These are phyloP conservation scores for Gortyna flavago DNA, from an alignment of 2,888 invertebrate genomes.

Conservation along the genomic window DNA sequence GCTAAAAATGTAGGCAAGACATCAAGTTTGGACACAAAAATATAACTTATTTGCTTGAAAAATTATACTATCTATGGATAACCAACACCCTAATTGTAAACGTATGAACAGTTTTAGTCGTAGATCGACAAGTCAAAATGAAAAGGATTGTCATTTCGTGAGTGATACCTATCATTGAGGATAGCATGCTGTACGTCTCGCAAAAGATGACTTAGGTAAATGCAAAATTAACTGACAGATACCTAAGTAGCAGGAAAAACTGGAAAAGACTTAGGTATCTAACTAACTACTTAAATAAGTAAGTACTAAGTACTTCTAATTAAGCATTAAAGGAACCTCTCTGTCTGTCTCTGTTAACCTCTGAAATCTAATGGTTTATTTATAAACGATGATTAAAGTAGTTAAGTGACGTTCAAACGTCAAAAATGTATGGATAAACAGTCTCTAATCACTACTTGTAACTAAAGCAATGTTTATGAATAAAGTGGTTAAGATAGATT, in stretches of 20 bases:
- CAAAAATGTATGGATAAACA: no score
- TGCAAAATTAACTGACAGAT: not conserved
- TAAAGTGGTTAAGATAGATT: not conserved
- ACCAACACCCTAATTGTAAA: not conserved
- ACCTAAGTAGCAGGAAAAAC: no score
- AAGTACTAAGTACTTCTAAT: not conserved
- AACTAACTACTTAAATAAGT: not conserved
- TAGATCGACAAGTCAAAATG: not conserved
- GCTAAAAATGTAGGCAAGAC: not conserved
- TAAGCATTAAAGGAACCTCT: not conserved
- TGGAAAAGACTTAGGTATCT: no score
- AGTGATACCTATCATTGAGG: not conserved
- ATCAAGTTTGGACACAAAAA: not conserved
- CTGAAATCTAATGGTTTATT: no score
- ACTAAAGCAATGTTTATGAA: no score
- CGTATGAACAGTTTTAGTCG: not conserved
- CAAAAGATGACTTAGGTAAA: not conserved
- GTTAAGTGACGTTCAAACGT: no score
- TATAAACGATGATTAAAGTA: no score
- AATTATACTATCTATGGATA: no score
- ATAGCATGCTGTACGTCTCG: not conserved
- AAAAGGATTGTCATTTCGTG: not conserved
- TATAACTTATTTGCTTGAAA: not conserved
- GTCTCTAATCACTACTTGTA: no score
- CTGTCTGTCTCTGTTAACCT: slow-evolving; percentile 37